Base-by-base conservation (phyloP, 2,113 vertebrate genomes). In the Corythornis vintsioides region DNA sequence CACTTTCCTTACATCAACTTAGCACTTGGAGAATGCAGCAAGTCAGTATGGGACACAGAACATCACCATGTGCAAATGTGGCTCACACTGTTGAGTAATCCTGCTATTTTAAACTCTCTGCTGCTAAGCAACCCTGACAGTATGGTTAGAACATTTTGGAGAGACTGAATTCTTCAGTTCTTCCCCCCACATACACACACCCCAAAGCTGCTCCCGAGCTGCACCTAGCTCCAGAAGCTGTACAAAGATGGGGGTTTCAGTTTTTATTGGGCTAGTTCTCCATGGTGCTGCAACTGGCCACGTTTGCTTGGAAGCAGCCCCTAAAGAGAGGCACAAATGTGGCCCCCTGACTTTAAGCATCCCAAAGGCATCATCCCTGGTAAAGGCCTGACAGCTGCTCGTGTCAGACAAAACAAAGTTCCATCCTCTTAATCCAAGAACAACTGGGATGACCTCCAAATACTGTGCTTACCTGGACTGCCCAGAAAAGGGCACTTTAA, bases 81-180 rank as follows among this genome's bases (percentile, higher is more conserved):
- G 96, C 89, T 96, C 94, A 95, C 75, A 57, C 75, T 69, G 87
- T 96, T 97, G 96, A 97, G 96, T 96, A 97, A 97, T 96, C 83
- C 24, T 6, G 5, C 87, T 97, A 97, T 97, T 97, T 97, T 96
- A 96, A 96, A 97, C 82, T 61, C 73, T 83, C 75, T 82, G 97
- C 95, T 97, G 95, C 97, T 97, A 97, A 97, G 97, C 96, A 97
- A 97, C 95, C 76, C 78, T 89, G 95, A 96, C 94, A 96, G 96
- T 83, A 94, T 65, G 88, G 92, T 86, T 89, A 67, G 94, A 95
- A 95, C 94, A 94, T 93, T 94, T 96, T 95, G 90, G 88, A 95
- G 89, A 86, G 83, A 96, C 57, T 3, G 53, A 92, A 92, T 50
- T 33, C 92, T 91, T 90, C 91, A 94, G 47, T 76, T 88, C 83